A percentile compares a stretch with the other conserved stretches of the same genome.
phyloP scores from a whole-genome alignment of 1,140 invertebrate genomes.

The Drosophila truncata region DNA sequence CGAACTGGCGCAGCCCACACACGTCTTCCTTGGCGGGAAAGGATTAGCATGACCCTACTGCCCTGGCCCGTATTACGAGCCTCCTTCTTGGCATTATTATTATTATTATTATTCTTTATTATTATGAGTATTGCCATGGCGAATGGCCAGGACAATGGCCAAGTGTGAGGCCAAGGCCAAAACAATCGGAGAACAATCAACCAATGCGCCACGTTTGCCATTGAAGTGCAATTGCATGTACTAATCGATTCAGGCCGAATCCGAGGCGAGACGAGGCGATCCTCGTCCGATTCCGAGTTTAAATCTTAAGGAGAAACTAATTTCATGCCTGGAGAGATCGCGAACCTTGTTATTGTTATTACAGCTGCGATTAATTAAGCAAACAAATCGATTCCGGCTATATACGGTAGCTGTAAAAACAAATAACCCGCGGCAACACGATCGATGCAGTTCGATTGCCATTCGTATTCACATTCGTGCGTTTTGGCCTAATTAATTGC shows the following conservation, averaged over 20 bases:
- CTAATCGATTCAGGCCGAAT: slow-evolving; percentile 63
- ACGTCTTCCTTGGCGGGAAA: slow-evolving; percentile 60
- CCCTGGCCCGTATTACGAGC: slow-evolving; percentile 16
- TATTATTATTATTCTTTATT: slow-evolving; percentile 49
- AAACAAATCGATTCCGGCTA: slow-evolving; percentile 71
- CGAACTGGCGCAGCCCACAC: slow-evolving; percentile 74
- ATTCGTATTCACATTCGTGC: slow-evolving; percentile 53
- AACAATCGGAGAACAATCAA: slow-evolving; percentile 56
- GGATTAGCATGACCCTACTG: slow-evolving; percentile 68
- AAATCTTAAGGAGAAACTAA: slow-evolving; percentile 43
- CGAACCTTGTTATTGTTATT: slow-evolving; percentile 62
- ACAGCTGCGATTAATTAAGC: slow-evolving; percentile 83
- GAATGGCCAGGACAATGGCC: slow-evolving; percentile 69
- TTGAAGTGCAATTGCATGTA: slow-evolving; percentile 78
- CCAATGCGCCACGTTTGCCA: slow-evolving; percentile 71
- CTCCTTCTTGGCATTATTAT: slow-evolving; percentile 1
- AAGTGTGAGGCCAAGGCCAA: slow-evolving; percentile 58
- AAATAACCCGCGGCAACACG: slow-evolving; percentile 66
- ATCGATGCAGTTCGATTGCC: slow-evolving; percentile 24
- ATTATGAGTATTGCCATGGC: slow-evolving; percentile 49
- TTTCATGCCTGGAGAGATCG: slow-evolving; percentile 53
- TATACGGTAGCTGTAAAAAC: slow-evolving; percentile 81
- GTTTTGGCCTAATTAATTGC: slow-evolving; percentile 81
- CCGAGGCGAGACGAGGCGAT: not conserved
- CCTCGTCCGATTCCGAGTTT: not conserved